A percentile compares a stretch with the other conserved stretches of the same genome.
phyloP scores from a whole-genome alignment of 2,113 vertebrate species.

The Genyomyrus donnyi region DNA sequence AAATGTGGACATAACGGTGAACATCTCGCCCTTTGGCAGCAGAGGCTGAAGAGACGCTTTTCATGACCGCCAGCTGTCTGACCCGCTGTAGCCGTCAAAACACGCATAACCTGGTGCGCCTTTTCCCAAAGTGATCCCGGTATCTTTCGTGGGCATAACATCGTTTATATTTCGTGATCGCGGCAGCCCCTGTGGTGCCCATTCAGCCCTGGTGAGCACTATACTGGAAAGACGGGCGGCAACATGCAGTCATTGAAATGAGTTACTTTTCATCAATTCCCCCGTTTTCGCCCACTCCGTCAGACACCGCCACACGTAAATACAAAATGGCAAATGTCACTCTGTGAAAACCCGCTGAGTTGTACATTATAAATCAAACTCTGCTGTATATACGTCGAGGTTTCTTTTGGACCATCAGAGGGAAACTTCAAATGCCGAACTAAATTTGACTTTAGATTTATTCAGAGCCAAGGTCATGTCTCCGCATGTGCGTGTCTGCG shows the following conservation, averaged over 20 bases:
- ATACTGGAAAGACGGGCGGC: neutral
- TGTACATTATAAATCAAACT: neutral
- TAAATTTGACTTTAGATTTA: neutral
- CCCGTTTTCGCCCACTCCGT: neutral
- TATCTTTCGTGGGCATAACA: neutral
- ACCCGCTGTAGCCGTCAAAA: neutral
- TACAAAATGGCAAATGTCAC: neutral
- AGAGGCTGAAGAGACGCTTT: neutral
- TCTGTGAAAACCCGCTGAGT: neutral
- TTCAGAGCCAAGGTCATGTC: conserved; percentile 5
- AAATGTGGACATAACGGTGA: neutral
- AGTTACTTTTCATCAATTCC: neutral
- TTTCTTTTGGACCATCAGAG: neutral
- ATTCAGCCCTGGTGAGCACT: neutral
- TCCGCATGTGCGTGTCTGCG: neutral
- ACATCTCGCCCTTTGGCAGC: neutral
- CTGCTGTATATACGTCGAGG: neutral
- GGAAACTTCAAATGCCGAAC: neutral
- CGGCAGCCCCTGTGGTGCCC: neutral
- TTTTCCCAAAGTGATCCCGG: neutral
- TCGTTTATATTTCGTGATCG: neutral
- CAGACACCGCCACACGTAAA: neutral
- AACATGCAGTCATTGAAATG: neutral
- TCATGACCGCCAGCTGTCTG: neutral
- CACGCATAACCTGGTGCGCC: neutral